phyloP scores from a whole-genome alignment of 2,113 vertebrate genomes.

The Rhinoderma darwinii region DNA sequence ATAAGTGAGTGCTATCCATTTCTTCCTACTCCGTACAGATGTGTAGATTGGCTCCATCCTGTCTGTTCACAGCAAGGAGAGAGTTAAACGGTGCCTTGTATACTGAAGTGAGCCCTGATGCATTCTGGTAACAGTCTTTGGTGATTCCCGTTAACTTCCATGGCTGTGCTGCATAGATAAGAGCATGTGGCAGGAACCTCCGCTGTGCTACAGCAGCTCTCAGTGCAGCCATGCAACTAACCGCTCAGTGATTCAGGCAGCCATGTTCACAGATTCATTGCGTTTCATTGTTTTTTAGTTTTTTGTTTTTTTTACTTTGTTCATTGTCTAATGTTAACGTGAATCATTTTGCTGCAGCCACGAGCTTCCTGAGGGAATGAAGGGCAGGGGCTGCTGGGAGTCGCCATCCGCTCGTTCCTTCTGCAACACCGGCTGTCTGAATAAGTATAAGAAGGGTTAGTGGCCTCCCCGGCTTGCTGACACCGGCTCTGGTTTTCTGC shows the following conservation, averaged over 20 bases:
- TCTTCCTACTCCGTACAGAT: not conserved
- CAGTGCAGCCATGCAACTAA: constrained; percentile 31
- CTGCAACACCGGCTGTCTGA: constrained; percentile 92
- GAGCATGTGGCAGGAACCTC: constrained; percentile 74
- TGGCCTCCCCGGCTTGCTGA: constrained; percentile 69
- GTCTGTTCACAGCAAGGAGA: constrained; percentile 63
- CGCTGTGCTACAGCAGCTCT: constrained; percentile 60
- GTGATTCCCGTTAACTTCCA: constrained; percentile 69
- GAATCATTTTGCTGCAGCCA: constrained; percentile 62
- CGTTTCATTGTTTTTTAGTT: constrained; percentile 4
- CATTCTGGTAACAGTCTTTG: constrained; percentile 76
- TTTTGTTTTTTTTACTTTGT: not conserved
- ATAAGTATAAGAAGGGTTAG: constrained; percentile 90
- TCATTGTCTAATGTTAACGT: constrained; percentile 65
- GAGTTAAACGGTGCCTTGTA: constrained; percentile 72
- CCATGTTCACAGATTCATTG: constrained; percentile 33
- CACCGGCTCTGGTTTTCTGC: constrained; percentile 46
- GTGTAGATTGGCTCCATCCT: not conserved
- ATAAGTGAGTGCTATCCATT: not conserved
- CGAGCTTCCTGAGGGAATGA: constrained; percentile 82
- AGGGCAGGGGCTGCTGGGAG: constrained; percentile 94
- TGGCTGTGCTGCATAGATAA: constrained; percentile 69
- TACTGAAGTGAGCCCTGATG: constrained; percentile 69
- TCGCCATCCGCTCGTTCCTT: constrained; percentile 83
- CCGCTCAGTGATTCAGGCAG: constrained; percentile 65